Base-by-base conservation (phyloP, 2,888 invertebrate genomes). In the Ditylenchus weischeri region DNA sequence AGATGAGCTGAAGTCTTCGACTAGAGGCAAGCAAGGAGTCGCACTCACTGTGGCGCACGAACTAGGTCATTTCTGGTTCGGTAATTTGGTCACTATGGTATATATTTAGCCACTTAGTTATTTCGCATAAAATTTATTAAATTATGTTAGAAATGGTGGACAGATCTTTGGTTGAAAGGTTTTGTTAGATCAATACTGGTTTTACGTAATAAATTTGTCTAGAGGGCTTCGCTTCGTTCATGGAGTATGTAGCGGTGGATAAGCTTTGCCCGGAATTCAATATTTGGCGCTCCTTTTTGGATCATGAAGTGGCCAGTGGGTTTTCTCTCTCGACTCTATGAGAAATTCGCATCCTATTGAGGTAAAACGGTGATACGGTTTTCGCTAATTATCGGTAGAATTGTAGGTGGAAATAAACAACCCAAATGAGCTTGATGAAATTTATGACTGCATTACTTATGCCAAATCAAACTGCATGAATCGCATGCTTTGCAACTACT, bases 1-100 rank as follows among this genome's bases (percentile, higher is more conserved):
- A 6, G 95, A 96, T 85, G 90, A 91, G 0, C 88, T 90, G 78
- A 91, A 93, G 83, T 91, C 93, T 0, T 92, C 93, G 1, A 88
- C 91, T 5, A 68, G 72, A 18, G 73, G 74, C 62, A 68, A 65
- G 76, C 91, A 92, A 83, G 89, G 89, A 85, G 90, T 93, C 78
- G 93, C 93, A 0, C 84, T 93, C 21, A 91, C 92, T 0, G 86
- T 87, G 43, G 84, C 82, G 4, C 95, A 96, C 84, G 95, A 96
- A 84, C 86, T 96, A 61, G 93, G 93, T 4, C 95, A 95, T 84
- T 93, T 94, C 84, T 96, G 96, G 95, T 96, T 96, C 85, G 95
- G 95, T 10, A 94, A 95, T 84, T 87, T 95, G 57, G 94, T 94
- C 0, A 95, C 95, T 35, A 94, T 95, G 93, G 87, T 86, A 74